Conservation (phyloP, 2,888 invertebrate genomes). For the Hypercompe scribonia region DNA sequence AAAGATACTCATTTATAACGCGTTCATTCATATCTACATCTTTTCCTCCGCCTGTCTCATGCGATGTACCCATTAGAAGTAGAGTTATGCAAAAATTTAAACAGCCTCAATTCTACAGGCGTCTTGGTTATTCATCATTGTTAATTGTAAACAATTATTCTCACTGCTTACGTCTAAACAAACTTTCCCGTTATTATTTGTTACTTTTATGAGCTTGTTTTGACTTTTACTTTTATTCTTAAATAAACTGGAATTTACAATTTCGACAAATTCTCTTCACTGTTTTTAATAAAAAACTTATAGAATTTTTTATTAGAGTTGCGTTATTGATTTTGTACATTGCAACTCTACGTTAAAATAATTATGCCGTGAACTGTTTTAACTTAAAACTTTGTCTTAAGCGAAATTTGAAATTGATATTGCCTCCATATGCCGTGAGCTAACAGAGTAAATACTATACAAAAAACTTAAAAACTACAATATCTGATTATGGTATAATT, state of each 20-base stretch:
- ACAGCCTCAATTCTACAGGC: constrained; percentile 48
- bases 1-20: constrained; percentile 41
- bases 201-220: constrained; percentile 24
- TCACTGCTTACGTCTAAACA: constrained; percentile 55
- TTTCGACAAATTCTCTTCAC: not conserved
- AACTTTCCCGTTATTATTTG: constrained; percentile 55
- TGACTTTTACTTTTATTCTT: constrained; percentile 9
- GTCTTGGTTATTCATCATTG: constrained; percentile 54
- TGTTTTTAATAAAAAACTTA: not conserved
- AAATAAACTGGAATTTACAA: not conserved
- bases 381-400: constrained; percentile 25
- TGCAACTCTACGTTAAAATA: not conserved
- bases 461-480: constrained; percentile 25
- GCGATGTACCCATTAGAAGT: constrained; percentile 49
- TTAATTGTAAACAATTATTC: constrained; percentile 61
- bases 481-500: constrained; percentile 26
- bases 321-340: not conserved
- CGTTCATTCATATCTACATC: constrained; percentile 49
- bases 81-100: constrained; percentile 76
- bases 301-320: not conserved
- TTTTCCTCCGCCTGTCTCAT: constrained; percentile 62
- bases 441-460: constrained; percentile 21
- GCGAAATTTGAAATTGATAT: constrained; percentile 15
- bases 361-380: not conserved
- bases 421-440: constrained; percentile 32